Conservation (phyloP, 1,140 invertebrate genomes). For the Drosophila equinoxialis region DNA sequence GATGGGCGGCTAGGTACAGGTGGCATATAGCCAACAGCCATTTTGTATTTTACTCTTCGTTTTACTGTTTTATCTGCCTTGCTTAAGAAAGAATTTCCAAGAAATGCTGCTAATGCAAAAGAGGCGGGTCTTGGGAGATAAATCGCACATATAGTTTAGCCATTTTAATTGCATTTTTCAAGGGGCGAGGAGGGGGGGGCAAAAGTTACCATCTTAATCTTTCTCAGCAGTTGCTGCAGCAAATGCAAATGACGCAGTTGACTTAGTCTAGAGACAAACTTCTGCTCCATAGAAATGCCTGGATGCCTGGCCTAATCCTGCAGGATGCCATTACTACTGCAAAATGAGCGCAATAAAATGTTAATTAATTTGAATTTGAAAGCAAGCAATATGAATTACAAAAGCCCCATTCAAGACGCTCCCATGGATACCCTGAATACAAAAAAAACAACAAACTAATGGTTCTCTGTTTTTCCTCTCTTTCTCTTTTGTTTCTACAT, state of each 20-base stretch:
- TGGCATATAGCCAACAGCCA: conserved; percentile 63
- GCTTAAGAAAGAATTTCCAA: not conserved
- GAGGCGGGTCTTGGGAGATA: no score
- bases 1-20: conserved; percentile 48
- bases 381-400: conserved; percentile 37
- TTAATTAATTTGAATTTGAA: conserved; percentile 60
- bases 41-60: conserved; percentile 14
- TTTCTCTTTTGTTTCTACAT: not conserved
- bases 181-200: not conserved
- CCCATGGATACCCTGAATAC: conserved; percentile 25
- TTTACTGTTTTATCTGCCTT: not conserved
- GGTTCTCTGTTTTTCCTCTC: not conserved
- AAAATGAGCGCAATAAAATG: conserved; percentile 43
- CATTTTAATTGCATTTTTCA: conserved; percentile 5
- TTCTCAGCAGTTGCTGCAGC: not conserved
- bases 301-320: conserved; percentile 34
- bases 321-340: conserved; percentile 13
- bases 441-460: not conserved
- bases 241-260: conserved; percentile 29
- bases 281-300: no score
- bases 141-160: not conserved
- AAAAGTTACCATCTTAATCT: conserved; percentile 1
- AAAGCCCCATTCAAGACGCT: conserved; percentile 30
- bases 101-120: not conserved
- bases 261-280: not conserved